Evolutionary conservation across 53 echinoderm and acorn worm species (phyloP), one percentile per base, ranked within the genome.

Genomic region (Luidia sarsii): DNA sequence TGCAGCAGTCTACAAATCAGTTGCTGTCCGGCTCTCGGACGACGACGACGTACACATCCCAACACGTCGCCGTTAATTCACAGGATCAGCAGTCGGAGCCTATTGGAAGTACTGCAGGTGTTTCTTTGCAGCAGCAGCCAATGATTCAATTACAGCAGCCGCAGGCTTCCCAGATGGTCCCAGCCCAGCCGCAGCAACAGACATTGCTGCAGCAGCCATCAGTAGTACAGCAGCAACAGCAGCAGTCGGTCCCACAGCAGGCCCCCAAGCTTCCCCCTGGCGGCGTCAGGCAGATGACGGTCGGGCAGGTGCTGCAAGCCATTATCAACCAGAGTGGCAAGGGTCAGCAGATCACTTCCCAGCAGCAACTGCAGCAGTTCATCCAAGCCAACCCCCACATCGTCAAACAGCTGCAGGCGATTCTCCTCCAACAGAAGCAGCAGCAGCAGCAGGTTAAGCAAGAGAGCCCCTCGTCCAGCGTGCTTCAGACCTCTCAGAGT

Each of bases 361-460:
- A 57, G 46, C 77, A 77, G 62, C 77, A 77, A 77, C 77, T 77
- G 7, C 48, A 77, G 29, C 77, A 77, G 62, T 77, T 77, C 46
- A 77, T 77, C 14, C 77, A 77, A 39, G 77, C 77, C 29, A 77
- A 77, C 46, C 77, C 77, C 29, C 45, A 77, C 20, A 61, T 77
- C 20, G 0, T 59, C 15, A 61, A 77, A 11, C 65, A 71, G 36
- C 52, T 81, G 22, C 71, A 72, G 39, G 23, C 43, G 37, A 31
- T 36, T 41, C 57, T 55, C 38, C 64, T 59, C 3, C 81, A 90
- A 25, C 62, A 62, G 20, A 57, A 72, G 32, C 69, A 79, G 18
- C 50, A 46, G 11, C 63, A 49, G 49, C 80, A 80, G 24, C 65
- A 82, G 3, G 41, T 39, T 0, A 68, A 82, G 30, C 81, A 65